Percentiles rank a stretch among this genome's conserved stretches.
These are phyloP conservation scores for Drosophila saltans DNA, from an alignment of 1,140 invertebrate species.

Conservation along the genomic window DNA sequence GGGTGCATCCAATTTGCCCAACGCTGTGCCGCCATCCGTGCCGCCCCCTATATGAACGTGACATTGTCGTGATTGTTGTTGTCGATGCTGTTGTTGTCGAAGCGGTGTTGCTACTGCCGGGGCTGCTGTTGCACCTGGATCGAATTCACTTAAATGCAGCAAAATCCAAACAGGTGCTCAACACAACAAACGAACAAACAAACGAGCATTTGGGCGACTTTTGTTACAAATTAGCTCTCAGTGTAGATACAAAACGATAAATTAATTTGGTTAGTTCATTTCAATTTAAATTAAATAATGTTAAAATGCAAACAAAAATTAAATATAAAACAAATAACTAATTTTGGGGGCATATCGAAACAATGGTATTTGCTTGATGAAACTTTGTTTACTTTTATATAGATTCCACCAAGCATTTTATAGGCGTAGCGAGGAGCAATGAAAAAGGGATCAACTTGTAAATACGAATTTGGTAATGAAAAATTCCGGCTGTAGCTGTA, in stretches of 20 bases:
- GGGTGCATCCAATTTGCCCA: constrained; percentile 85
- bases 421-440: too few relatives aligned
- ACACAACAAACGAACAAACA: constrained; percentile 80
- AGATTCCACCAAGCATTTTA: too few relatives aligned
- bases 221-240: constrained; percentile 32
- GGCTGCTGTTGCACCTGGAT: constrained; percentile 59
- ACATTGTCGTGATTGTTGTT: constrained; percentile 87
- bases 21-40: constrained; percentile 86
- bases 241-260: constrained; percentile 21
- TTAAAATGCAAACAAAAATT: constrained; percentile 13
- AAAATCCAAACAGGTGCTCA: constrained; percentile 79
- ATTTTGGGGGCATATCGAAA: constrained; percentile 22
- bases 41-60: constrained; percentile 93
- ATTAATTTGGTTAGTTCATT: constrained; percentile 40
- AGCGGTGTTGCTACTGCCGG: constrained; percentile 39
- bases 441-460: too few relatives aligned
- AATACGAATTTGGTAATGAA: too few relatives aligned
- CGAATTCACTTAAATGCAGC: constrained; percentile 80
- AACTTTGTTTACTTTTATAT: not conserved
- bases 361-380: not conserved
- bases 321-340: constrained; percentile 14
- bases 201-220: constrained; percentile 52
- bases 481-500: too few relatives aligned
- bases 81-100: constrained; percentile 56
- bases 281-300: not conserved